Base-by-base conservation (phyloP, 2,888 invertebrate species). In the Drosophila bunnanda region DNA sequence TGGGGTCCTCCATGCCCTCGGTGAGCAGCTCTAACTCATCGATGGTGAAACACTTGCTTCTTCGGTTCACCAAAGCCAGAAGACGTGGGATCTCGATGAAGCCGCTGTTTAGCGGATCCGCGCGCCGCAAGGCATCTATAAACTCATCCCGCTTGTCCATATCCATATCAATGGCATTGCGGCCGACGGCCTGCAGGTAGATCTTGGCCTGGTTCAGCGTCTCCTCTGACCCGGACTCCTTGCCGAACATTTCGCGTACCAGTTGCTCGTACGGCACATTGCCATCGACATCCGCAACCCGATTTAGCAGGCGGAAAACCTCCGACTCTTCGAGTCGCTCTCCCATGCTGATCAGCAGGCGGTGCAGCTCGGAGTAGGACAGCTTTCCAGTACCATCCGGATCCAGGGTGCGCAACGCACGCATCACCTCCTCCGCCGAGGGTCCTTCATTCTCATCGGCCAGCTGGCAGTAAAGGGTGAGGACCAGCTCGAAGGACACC, bases 131-230 rank as follows among this genome's bases (percentile, higher is more conserved):
- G 17, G 53, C 62, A 12, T 72, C 73, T 6, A 72, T 72, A 36
- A 72, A 72, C 30, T 57, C 57, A 30, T 72, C 72, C 53, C 71
- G 39, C 32, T 41, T 57, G 46, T 9, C 30, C 73, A 68, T 68
- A 39, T 68, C 67, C 67, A 68, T 50, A 28, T 72, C 73, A 9
- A 70, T 43, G 38, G 72, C 62, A 30, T 72, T 70, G 43, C 71
- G 71, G 0, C 72, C 72, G 20, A 70, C 34, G 3, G 72, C 62
- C 38, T 62, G 38, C 2, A 72, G 15, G 32, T 71, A 72, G 25
- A 54, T 38, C 41, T 8, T 28, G 15, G 38, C 57, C 32, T 71
- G 72, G 6, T 12, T 36, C 7, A 58, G 38, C 6, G 30, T 28
- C 36, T 30, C 57, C 25, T 25, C 36, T 1, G 30, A 28, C 20